A percentile compares a stretch with the other conserved stretches of the same genome.
phyloP scores from a whole-genome alignment of 2,888 invertebrate genomes.

The Cosmia pyralina region DNA sequence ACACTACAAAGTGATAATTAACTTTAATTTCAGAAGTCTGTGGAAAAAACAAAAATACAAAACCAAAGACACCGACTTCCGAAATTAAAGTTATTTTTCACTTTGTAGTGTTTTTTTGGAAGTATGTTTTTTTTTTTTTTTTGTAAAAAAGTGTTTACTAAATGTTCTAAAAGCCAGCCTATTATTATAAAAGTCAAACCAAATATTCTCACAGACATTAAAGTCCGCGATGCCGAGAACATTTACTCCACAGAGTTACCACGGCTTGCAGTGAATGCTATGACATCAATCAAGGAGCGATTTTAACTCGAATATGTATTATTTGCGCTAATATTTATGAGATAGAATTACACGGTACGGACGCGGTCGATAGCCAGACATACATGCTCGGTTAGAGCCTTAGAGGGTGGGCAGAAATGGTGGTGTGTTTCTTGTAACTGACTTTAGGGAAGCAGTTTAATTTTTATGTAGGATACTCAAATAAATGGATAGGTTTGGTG shows the following conservation, averaged over 20 bases:
- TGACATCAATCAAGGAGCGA: constrained; percentile 74
- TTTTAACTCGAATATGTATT: constrained; percentile 75
- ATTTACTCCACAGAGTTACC: constrained; percentile 27
- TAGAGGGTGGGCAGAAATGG: constrained; percentile 36
- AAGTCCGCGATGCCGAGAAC: constrained; percentile 21
- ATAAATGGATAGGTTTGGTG: background rate
- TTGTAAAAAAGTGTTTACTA: too few relatives aligned
- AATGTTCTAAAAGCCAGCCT: background rate
- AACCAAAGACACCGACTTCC: too few relatives aligned
- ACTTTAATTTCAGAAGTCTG: too few relatives aligned
- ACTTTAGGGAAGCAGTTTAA: constrained; percentile 6
- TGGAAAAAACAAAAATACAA: too few relatives aligned
- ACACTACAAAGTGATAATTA: too few relatives aligned
- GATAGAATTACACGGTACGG: constrained; percentile 76
- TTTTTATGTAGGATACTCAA: background rate
- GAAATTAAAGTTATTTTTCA: too few relatives aligned
- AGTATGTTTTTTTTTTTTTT: too few relatives aligned
- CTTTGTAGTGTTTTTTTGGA: too few relatives aligned
- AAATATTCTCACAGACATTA: constrained; percentile 21
- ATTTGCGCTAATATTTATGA: constrained; percentile 78
- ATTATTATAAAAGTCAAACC: background rate
- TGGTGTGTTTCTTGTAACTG: constrained; percentile 7
- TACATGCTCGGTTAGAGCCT: constrained; percentile 20
- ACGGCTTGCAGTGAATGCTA: constrained; percentile 55
- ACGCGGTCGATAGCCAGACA: constrained; percentile 58